Percentiles rank a stretch among this genome's conserved stretches.
Conservation (phyloP, 2,113 vertebrate species). For the Malaclemys terrapin region DNA sequence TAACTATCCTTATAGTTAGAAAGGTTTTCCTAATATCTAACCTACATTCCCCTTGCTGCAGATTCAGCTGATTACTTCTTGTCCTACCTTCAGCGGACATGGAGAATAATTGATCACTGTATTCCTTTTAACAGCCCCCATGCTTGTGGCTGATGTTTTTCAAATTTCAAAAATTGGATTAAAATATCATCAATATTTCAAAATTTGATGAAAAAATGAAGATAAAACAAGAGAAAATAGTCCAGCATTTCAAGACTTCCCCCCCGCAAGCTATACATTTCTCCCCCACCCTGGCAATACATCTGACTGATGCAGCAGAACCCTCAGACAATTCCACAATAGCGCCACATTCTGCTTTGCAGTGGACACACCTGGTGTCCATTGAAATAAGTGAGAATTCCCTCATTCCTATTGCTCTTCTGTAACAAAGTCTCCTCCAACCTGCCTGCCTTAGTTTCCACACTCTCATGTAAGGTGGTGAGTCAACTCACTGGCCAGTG, state of each 20-base stretch:
- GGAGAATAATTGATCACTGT: not conserved
- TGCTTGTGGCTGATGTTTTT: not conserved
- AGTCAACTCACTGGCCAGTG: not conserved
- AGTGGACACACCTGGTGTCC: not conserved
- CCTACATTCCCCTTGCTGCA: not conserved
- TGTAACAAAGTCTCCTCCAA: too few relatives aligned
- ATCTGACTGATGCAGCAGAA: not conserved
- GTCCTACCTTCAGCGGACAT: not conserved
- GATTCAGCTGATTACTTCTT: not conserved
- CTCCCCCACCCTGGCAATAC: not conserved
- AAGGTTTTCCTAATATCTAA: not conserved
- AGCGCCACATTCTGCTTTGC: not conserved
- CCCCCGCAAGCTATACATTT: not conserved
- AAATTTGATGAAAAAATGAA: not conserved
- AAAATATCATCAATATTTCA: not conserved
- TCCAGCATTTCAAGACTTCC: not conserved
- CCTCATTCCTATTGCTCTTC: not conserved
- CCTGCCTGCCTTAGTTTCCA: not conserved
- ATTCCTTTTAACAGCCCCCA: not conserved
- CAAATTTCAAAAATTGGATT: not conserved
- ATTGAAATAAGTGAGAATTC: not conserved
- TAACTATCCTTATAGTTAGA: not conserved
- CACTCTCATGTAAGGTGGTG: not conserved
- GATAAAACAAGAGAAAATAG: not conserved
- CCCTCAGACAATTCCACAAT: not conserved